These are phyloP conservation scores for Squalus acanthias DNA, from an alignment of 2,797 vertebrate species.

Conservation along the genomic window DNA sequence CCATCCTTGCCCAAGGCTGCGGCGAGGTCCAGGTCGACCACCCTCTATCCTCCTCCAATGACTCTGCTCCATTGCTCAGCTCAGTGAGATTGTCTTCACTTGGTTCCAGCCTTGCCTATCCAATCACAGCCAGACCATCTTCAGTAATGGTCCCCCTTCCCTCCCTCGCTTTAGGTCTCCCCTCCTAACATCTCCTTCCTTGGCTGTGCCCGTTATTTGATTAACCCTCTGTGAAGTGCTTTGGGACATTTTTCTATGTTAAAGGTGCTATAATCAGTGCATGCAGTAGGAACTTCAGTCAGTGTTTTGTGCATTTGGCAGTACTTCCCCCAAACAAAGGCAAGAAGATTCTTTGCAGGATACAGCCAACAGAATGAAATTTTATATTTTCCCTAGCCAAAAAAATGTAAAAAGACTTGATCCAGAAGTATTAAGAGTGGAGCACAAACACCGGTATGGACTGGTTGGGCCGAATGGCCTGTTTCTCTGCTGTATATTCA, in stretches of 20 bases:
- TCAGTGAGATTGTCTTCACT: not conserved
- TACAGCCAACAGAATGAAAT: too few species aligned
- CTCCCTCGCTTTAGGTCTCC: not conserved
- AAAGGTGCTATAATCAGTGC: not conserved
- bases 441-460: too few species aligned
- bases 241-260: not conserved
- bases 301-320: not conserved
- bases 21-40: not conserved
- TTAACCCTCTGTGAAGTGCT: not conserved
- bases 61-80: not conserved
- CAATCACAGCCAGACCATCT: not conserved
- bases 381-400: too few species aligned
- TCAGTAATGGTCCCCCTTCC: not conserved
- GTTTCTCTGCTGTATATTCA: too few species aligned
- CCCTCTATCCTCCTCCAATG: not conserved
- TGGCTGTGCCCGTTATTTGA: not conserved
- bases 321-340: too few species aligned
- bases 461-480: too few species aligned
- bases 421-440: too few species aligned
- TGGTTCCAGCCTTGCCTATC: too few species aligned
- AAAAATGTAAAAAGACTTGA: too few species aligned
- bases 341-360: too few species aligned
- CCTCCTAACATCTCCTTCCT: not conserved
- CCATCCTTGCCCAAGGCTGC: too few species aligned
- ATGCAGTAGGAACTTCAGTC: not conserved